Base-by-base conservation (phyloP, 2,888 invertebrate genomes). In the Oligia fasciuncula region DNA sequence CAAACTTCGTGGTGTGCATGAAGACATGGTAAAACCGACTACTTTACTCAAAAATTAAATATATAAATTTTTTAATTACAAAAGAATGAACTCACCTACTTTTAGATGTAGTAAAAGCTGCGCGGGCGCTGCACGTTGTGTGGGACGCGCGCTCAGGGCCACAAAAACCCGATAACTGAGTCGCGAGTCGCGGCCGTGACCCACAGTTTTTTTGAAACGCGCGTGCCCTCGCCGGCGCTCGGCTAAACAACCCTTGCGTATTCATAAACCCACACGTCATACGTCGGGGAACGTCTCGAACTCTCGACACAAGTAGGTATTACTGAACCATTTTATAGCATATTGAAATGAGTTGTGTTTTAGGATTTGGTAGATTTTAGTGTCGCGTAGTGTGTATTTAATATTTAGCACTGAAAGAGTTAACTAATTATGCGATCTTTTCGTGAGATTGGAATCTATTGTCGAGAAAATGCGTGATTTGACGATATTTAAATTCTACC, bases 201-300 rank as follows among this genome's bases (percentile, higher is more conserved):
- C 93, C 87, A 87, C 88, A 94, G 94, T 94, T 94, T 95, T 29
- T 95, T 94, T 95, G 90, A 95, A 92, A 86, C 92, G 92, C 94
- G 92, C 94, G 95, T 95, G 94, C 95, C 94, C 95, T 93, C 94
- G 85, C 87, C 90, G 85, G 89, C 80, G 73, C 49, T 63, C 89
- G 91, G 89, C 91, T 92, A 92, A 92, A 92, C 93, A 96, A 95
- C 96, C 96, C 97, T 96, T 95, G 93, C 96, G 93, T 95, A 95
- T 95, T 94, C 95, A 96, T 94, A 93, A 92, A 93, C 91, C 91
- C 91, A 92, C 91, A 91, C 93, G 88, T 94, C 92, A 92, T 91
- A 88, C 89, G 84, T 80, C 89, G 74, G 83, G 51, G 74, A 69
- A 75, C 67, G 71, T 46, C 77, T 80, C n/a, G n/a, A n/a, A n/a